These are phyloP conservation scores for Scytalopus superciliaris DNA, from an alignment of 2,113 vertebrate species.

Conservation along the genomic window DNA sequence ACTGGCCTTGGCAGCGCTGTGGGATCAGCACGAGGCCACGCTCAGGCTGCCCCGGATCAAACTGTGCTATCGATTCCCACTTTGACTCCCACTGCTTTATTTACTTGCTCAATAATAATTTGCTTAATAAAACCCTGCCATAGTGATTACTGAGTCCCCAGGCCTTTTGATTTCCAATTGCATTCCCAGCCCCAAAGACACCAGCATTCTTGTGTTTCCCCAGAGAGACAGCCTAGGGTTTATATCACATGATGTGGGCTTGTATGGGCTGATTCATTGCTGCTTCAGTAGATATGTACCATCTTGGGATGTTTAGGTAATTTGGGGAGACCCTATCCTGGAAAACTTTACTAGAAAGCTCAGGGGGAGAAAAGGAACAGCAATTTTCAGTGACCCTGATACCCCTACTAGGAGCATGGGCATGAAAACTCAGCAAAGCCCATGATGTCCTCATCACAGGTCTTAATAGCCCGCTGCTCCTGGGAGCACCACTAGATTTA, in stretches of 20 bases:
- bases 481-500: not conserved
- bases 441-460: fast-evolving
- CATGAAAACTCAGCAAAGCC: not conserved
- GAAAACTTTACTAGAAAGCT: not conserved
- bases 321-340: fast-evolving
- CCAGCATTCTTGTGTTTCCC: fast-evolving
- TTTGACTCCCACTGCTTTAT: slow-evolving; percentile 23
- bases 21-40: fast-evolving
- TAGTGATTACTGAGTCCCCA: not conserved
- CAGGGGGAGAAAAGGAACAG: not conserved
- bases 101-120: slow-evolving; percentile 44
- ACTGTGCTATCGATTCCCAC: not conserved
- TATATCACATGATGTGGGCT: fast-evolving
- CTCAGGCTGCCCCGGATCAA: not conserved
- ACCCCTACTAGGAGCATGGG: not conserved
- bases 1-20: not conserved
- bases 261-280: not conserved
- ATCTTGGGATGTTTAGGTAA: not conserved
- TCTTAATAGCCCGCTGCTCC: not conserved
- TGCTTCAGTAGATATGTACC: not conserved
- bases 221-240: not conserved
- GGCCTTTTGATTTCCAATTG: slow-evolving; percentile 6
- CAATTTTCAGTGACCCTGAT: not conserved
- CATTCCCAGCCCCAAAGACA: not conserved
- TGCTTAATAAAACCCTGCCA: slow-evolving; percentile 5